These are phyloP conservation scores for Mormoops blainvillei DNA, from an alignment of 2,113 vertebrate species.

Conservation along the genomic window DNA sequence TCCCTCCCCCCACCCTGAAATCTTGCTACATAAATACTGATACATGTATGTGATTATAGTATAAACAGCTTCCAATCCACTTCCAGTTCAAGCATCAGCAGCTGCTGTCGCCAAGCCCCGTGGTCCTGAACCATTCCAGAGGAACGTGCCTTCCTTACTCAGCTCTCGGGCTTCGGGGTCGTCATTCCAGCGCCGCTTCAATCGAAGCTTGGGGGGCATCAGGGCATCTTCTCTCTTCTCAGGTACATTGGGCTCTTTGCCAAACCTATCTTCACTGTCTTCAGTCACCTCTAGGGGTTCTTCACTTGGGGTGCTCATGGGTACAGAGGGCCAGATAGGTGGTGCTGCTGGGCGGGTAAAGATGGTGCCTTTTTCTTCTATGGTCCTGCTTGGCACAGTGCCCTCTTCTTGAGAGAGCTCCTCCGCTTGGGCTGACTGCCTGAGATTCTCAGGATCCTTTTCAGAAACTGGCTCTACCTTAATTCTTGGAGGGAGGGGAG, in stretches of 20 bases:
- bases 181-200: conserved; percentile 83
- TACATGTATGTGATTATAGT: conserved; percentile 60
- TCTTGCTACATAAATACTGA: conserved; percentile 75
- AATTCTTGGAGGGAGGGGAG: conserved; percentile 50
- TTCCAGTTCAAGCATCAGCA: conserved; percentile 70
- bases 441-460: conserved; percentile 48
- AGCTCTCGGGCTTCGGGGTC: conserved; percentile 71
- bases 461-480: conserved; percentile 76
- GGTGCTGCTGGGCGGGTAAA: conserved; percentile 70
- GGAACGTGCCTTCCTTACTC: conserved; percentile 47
- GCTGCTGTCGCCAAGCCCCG: conserved; percentile 67
- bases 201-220: conserved; percentile 83
- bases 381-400: neutral
- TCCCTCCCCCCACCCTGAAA: conserved; percentile 43
- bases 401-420: neutral
- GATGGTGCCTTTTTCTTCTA: neutral
- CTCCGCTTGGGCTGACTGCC: neutral
- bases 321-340: neutral
- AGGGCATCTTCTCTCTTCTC: conserved; percentile 80
- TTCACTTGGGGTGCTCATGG: neutral
- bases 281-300: conserved; percentile 62
- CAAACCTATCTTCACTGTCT: neutral
- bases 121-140: conserved; percentile 70
- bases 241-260: accelerated
- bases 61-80: neutral